phyloP scores from a whole-genome alignment of 2,797 vertebrate species.

The Dryobates pubescens region DNA sequence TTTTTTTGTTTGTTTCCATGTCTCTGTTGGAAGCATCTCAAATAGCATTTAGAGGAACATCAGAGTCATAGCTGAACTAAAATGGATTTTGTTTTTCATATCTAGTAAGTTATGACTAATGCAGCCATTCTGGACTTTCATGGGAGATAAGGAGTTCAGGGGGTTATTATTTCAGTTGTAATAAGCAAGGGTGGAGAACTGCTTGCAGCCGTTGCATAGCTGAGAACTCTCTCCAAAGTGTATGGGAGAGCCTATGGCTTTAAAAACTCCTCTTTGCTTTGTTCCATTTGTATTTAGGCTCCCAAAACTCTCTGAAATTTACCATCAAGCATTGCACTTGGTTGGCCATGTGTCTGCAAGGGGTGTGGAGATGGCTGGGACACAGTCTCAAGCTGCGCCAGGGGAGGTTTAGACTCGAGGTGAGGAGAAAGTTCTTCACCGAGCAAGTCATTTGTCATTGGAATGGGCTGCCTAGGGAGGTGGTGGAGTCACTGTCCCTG shows the following conservation, averaged over 20 bases:
- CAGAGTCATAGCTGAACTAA: not conserved
- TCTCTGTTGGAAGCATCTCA: not conserved
- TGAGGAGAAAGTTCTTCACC: too few species aligned
- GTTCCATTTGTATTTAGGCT: not conserved
- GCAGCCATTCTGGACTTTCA: not conserved
- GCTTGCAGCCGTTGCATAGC: not conserved
- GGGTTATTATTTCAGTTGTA: not conserved
- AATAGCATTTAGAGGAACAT: not conserved
- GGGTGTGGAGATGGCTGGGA: not conserved
- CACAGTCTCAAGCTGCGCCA: too few species aligned
- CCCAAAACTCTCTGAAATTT: not conserved
- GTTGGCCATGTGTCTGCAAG: not conserved
- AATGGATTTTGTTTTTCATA: not conserved
- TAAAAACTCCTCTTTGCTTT: not conserved
- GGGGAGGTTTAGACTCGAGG: too few species aligned
- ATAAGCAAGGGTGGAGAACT: not conserved
- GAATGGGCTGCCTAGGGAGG: too few species aligned
- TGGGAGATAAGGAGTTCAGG: not conserved
- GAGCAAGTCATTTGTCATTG: too few species aligned
- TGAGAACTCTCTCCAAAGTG: not conserved
- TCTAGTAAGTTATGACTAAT: not conserved
- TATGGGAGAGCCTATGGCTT: accelerated
- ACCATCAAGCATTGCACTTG: accelerated
- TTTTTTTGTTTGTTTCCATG: not conserved
- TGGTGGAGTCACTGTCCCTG: too few species aligned